Evolutionary conservation across 2,113 vertebrate genomes (phyloP), one percentile per base, ranked within the genome.

Genomic region (Nestor notabilis): DNA sequence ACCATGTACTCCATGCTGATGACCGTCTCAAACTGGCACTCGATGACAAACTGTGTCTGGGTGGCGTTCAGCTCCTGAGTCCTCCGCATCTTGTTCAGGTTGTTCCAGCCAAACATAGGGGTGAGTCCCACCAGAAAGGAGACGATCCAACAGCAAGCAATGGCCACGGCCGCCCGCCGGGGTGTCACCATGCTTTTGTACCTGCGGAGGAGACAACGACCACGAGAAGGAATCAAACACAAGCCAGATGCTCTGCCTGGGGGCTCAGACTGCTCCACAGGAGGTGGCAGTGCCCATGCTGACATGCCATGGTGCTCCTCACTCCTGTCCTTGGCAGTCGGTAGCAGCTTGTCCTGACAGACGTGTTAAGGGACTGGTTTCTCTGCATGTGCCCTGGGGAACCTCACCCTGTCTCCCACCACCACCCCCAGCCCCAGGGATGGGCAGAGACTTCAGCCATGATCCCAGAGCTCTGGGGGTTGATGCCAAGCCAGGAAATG

Each of bases 1-100:
- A 99, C 99, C 99, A 99, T 99, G 97, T 99, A 99, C 91, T 99
- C 97, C 99, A 99, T 99, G 98, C 99, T 99, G 98, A 99, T 99
- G 92, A 99, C 99, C 0, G 98, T 99, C 98, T 99, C 99, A 13
- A 99, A 99, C 97, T 98, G 83, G 49, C 99, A 99, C 20, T 94
- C 97, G 95, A 99, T 98, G 91, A 98, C 50, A 0, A 97, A 95
- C 43, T 98, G 98, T 0, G 96, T 64, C 9, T 75, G 69, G 37
- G 96, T 98, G 27, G 89, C 29, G 4, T 98, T 98, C 58, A 90
- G 65, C 47, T 89, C 96, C 94, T 96, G 97, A 66, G 98, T 98
- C 96, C 91, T 88, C 53, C 53, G 83, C 53, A 99, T 97, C 60
- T 75, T 80, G 21, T 90, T 93, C 74, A 99, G 97, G 91, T 99